A percentile compares a stretch with the other conserved stretches of the same genome.
These are phyloP conservation scores for Eudasyphora cyanicolor DNA, from an alignment of 2,888 invertebrate species.

Conservation along the genomic window DNA sequence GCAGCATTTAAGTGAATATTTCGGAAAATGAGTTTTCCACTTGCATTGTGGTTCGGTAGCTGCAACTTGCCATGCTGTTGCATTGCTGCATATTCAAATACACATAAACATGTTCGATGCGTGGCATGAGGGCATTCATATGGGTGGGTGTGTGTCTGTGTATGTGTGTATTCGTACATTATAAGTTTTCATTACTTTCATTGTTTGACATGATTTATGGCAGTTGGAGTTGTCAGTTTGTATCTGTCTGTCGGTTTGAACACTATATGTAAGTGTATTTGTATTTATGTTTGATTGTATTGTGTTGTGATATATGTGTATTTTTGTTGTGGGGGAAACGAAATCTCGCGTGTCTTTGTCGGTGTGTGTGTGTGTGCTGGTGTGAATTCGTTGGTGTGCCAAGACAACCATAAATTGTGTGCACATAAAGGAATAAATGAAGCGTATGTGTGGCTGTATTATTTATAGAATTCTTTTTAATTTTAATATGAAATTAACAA, in stretches of 20 bases:
- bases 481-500: constrained; percentile 32
- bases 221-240: constrained; percentile 27
- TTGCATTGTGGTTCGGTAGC: constrained; percentile 2
- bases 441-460: background rate
- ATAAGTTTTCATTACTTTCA: constrained; percentile 47
- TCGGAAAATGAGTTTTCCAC: background rate
- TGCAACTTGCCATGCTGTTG: background rate
- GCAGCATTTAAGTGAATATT: background rate
- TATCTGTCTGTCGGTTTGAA: background rate
- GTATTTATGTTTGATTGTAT: background rate
- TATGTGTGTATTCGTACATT: constrained; percentile 18
- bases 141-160: background rate
- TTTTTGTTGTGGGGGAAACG: too few relatives aligned
- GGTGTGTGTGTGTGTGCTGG: background rate
- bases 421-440: background rate
- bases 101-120: background rate
- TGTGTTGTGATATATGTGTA: background rate
- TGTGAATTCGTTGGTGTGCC: background rate
- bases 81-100: constrained; percentile 3
- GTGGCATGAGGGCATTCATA: background rate
- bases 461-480: constrained; percentile 29
- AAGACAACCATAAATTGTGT: constrained; percentile 13
- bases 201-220: constrained; percentile 57
- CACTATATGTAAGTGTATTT: background rate
- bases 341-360: too few relatives aligned